Evolutionary conservation across 2,113 vertebrate species (phyloP).

Genomic region (Gambusia affinis): DNA sequence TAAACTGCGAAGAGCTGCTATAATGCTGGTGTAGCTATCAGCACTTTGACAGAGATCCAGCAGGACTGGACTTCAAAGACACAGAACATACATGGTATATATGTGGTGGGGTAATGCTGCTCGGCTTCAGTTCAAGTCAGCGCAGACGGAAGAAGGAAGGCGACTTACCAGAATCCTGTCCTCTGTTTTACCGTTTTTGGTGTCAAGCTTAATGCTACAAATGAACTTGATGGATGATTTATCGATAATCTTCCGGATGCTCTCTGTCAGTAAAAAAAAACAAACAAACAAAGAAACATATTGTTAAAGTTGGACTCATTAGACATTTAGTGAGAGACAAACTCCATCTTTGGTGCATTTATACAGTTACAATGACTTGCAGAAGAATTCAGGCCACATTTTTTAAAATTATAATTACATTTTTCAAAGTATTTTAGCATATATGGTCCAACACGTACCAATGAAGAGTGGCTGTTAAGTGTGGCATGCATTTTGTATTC

Average conservation of each 20-base stretch:
- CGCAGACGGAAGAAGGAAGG: neutral
- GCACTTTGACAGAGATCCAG: conserved; percentile 18
- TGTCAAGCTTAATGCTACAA: conserved; percentile 77
- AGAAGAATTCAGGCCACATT: neutral
- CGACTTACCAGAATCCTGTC: conserved; percentile 79
- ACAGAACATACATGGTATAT: conserved; percentile 37
- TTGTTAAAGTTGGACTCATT: neutral
- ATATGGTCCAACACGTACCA: too few relatives aligned
- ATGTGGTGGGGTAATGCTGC: conserved; percentile 19
- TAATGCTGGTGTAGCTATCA: conserved; percentile 10
- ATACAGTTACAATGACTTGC: neutral
- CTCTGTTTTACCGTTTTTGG: conserved; percentile 79
- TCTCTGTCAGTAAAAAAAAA: conserved; percentile 72
- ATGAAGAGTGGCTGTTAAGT: too few relatives aligned
- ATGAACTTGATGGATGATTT: conserved; percentile 78
- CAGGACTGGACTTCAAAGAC: conserved; percentile 38
- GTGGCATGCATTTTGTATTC: neutral
- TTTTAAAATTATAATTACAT: neutral
- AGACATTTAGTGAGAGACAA: neutral
- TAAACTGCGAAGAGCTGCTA: conserved; percentile 17
- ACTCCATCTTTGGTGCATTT: neutral
- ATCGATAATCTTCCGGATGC: conserved; percentile 81
- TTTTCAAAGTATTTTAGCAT: neutral
- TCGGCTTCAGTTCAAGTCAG: conserved; percentile 16
- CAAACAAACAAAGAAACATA: neutral